Conservation (phyloP, 2,888 invertebrate genomes). For the Drosophila pseudotalamancana region DNA sequence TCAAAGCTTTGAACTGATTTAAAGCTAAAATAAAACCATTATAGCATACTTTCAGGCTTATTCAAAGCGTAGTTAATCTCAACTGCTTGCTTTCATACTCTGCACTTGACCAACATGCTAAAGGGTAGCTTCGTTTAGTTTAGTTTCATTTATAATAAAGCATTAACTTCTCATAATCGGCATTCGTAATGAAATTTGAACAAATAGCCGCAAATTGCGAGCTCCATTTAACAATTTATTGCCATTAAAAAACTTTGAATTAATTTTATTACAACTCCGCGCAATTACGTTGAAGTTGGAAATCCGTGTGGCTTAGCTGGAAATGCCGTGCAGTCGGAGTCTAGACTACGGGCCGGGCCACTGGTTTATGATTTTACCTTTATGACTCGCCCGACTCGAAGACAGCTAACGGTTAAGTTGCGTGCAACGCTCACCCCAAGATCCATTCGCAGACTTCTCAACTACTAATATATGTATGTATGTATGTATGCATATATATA, state of each 20-base stretch:
- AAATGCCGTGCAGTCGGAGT: slow-evolving; percentile 39
- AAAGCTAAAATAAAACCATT: not conserved
- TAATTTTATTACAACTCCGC: slow-evolving; percentile 56
- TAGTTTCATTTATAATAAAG: too few species aligned
- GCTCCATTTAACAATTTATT: slow-evolving; percentile 3
- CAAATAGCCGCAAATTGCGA: not conserved
- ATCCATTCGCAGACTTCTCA: slow-evolving; percentile 12
- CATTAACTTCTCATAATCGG: too few species aligned
- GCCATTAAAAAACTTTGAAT: slow-evolving; percentile 41
- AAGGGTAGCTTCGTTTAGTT: slow-evolving; percentile 35
- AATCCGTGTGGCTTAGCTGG: slow-evolving; percentile 14
- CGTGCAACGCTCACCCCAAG: slow-evolving; percentile 44
- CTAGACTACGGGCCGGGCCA: slow-evolving; percentile 49
- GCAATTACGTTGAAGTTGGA: slow-evolving; percentile 11
- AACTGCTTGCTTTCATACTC: slow-evolving; percentile 23
- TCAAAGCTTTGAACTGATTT: not conserved
- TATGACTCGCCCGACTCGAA: slow-evolving; percentile 48
- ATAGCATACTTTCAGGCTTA: slow-evolving; percentile 42
- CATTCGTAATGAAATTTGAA: too few species aligned
- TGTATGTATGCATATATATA: not conserved
- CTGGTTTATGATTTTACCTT: slow-evolving; percentile 69
- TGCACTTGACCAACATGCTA: slow-evolving; percentile 20
- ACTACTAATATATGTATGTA: too few species aligned
- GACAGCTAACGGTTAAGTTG: slow-evolving; percentile 58
- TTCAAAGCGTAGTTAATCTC: slow-evolving; percentile 23